Evolutionary conservation across 37 sponge, comb jelly and placozoan species (phyloP), one percentile per base, ranked within the genome.

Genomic region (Geodia barretti): DNA sequence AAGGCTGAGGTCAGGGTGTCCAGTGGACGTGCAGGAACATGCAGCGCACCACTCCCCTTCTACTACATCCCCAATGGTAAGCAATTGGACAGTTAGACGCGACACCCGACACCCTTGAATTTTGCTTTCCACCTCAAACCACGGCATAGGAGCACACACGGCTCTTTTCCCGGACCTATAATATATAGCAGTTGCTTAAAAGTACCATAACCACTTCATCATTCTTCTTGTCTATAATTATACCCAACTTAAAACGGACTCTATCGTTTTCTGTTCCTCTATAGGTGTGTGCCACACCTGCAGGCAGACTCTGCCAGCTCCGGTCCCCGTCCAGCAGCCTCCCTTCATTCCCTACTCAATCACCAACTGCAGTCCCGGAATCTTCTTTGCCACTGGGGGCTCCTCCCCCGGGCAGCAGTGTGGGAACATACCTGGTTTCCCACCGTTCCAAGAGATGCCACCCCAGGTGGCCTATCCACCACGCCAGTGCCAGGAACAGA

Each of bases 21-120:
- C 40, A 86, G 87, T 82, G 87, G 87, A 59, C 41, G 80, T 24
- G 75, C 41, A 40, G 76, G 86, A 65, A 54, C 86, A 62, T 19
- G 58, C 24, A 85, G 86, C 65, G 68, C 74, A 20, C 39, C 76
- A 0, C 79, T 78, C 21, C 75, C 60, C 28, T 90, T 90, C 40
- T 54, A 41, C 25, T 88, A 62, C 77, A 68, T 83, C 39, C 83
- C 77, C 2, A 65, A 83, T 25, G 39, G 83, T 83, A 65, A 83
- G 82, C 61, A 39, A 82, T 14, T 17, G 54, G 7, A n/a, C n/a
- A n/a, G n/a, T n/a, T n/a, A n/a, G n/a, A n/a, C n/a, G n/a, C n/a
- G n/a, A n/a, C n/a, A n/a, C n/a, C n/a, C n/a, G n/a, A n/a, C n/a
- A n/a, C n/a, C n/a, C n/a, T n/a, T n/a, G n/a, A n/a, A n/a, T n/a